A percentile compares a stretch with the other conserved stretches of the same genome.
Conservation (phyloP, 2,888 invertebrate species). For the Coecobrya sp. region DNA sequence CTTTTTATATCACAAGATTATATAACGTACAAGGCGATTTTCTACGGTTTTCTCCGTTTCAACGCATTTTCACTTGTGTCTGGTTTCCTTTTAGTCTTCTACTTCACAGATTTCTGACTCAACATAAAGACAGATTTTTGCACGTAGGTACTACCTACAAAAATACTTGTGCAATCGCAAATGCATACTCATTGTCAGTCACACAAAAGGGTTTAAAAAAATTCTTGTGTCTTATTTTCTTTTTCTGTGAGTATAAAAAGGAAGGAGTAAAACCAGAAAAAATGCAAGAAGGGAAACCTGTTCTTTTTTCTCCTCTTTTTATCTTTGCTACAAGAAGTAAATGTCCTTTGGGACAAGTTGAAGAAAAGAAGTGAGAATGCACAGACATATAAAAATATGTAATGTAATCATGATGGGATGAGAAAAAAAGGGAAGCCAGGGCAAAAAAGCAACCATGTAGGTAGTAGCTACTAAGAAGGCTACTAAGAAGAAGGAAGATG, state of each 20-base stretch:
- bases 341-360: slow-evolving; percentile 59
- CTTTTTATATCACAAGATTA: neutral
- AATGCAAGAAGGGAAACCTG: slow-evolving; percentile 25
- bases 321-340: slow-evolving; percentile 2
- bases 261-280: slow-evolving; percentile 41
- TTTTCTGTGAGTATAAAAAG: neutral
- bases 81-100: neutral
- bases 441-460: neutral
- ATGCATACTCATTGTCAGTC: slow-evolving; percentile 3
- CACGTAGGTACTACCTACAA: neutral
- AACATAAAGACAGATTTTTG: slow-evolving; percentile 11
- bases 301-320: slow-evolving; percentile 14
- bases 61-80: too few species aligned
- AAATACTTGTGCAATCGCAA: neutral
- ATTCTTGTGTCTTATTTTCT: neutral
- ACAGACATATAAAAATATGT: slow-evolving; percentile 17
- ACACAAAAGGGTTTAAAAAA: neutral
- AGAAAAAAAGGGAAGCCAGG: neutral
- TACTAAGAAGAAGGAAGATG: too few species aligned
- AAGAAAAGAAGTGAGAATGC: slow-evolving; percentile 3
- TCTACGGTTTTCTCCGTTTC: neutral
- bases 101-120: neutral
- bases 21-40: neutral
- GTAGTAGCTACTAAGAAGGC: neutral
- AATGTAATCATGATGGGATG: slow-evolving; percentile 12